Conservation (phyloP, 2,888 invertebrate species). For the Rhagonycha fulva region DNA sequence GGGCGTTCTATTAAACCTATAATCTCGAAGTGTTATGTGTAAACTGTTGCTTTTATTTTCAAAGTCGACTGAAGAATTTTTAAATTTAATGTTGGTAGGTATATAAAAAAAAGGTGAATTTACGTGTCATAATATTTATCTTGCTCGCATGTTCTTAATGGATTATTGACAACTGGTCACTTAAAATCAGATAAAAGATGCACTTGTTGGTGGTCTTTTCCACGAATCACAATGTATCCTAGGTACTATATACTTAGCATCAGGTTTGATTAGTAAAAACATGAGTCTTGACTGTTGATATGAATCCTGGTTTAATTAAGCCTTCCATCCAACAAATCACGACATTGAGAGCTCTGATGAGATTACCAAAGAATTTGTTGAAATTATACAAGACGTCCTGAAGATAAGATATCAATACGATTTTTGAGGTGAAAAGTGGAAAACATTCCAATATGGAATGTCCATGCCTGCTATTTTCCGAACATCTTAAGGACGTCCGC, state of each 20-base stretch:
- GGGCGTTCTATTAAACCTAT: neutral
- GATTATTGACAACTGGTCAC: neutral
- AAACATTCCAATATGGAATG: neutral
- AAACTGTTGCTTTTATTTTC: neutral
- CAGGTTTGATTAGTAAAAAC: neutral
- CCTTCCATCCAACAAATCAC: neutral
- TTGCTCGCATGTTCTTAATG: neutral
- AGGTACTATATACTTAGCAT: neutral
- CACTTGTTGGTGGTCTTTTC: neutral
- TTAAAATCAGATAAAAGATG: neutral
- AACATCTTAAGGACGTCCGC: conserved; percentile 15
- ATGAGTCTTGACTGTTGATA: neutral
- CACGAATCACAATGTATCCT: neutral
- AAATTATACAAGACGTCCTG: neutral
- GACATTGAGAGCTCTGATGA: neutral
- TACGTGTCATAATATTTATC: too few relatives aligned
- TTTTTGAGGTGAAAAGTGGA: neutral
- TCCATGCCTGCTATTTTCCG: neutral
- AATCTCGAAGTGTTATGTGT: neutral
- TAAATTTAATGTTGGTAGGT: neutral
- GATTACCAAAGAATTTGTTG: neutral
- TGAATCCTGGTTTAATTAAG: neutral
- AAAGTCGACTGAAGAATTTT: neutral
- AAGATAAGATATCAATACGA: too few relatives aligned
- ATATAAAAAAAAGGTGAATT: neutral